These are phyloP conservation scores for Siphonodentalium dalli DNA, from an alignment of 2,888 invertebrate genomes.

Conservation along the genomic window DNA sequence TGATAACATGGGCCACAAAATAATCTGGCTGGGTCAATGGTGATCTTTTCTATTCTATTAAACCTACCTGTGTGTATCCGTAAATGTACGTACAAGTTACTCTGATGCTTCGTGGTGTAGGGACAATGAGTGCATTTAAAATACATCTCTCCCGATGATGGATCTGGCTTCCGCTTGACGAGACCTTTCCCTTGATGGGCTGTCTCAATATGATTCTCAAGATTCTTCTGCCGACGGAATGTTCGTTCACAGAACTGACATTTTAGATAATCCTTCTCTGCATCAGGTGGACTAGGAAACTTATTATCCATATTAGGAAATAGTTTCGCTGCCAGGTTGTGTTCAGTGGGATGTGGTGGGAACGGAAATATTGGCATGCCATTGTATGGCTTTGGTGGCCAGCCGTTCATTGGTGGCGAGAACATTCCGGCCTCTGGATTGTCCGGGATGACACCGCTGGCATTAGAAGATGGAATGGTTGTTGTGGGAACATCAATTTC, in stretches of 20 bases:
- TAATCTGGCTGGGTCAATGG: neutral
- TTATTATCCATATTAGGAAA: constrained; percentile 49
- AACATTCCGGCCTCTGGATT: no score
- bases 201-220: constrained; percentile 62
- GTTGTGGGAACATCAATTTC: no score
- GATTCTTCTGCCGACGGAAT: constrained; percentile 61
- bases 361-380: constrained; percentile 49
- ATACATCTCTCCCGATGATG: constrained; percentile 53
- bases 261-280: constrained; percentile 54
- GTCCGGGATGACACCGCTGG: no score
- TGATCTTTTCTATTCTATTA: neutral
- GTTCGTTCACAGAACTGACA: constrained; percentile 59
- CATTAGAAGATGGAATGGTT: no score
- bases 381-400: constrained; percentile 40
- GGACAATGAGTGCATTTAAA: constrained; percentile 65
- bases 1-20: neutral
- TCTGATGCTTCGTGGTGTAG: constrained; percentile 65
- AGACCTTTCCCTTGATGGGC: constrained; percentile 62
- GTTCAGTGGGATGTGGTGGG: constrained; percentile 46
- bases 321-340: constrained; percentile 44
- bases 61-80: constrained; percentile 63
- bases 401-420: constrained; percentile 42
- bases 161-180: constrained; percentile 39
- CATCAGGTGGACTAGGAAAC: constrained; percentile 41
- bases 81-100: constrained; percentile 64